Percentiles rank a stretch among this genome's conserved stretches.
These are phyloP conservation scores for Acanthiza pusilla DNA, from an alignment of 2,797 vertebrate species.

Conservation along the genomic window DNA sequence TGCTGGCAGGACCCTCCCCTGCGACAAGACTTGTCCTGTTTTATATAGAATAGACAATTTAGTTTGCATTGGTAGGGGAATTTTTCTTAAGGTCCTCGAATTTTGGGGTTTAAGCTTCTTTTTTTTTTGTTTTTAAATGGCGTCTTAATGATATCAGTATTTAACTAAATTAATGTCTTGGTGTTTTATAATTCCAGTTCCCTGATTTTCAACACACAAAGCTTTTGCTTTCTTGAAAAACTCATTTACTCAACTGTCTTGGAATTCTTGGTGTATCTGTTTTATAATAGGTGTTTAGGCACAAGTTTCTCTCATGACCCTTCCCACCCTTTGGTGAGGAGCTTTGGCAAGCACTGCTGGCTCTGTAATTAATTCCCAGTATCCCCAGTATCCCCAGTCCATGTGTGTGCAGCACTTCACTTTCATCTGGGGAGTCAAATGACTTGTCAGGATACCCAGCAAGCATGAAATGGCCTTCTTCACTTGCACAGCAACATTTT, in stretches of 20 bases:
- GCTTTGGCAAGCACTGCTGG: neutral
- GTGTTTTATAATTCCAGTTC: neutral
- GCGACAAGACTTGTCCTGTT: neutral
- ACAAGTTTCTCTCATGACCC: neutral
- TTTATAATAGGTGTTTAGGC: neutral
- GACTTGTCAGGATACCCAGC: neutral
- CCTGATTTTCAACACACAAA: neutral
- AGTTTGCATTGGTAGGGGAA: neutral
- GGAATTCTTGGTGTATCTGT: neutral
- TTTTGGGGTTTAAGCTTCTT: neutral
- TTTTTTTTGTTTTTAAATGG: neutral
- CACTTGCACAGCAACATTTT: neutral
- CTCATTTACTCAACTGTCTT: neutral
- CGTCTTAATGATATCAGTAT: neutral
- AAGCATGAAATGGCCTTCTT: neutral
- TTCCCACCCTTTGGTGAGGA: neutral
- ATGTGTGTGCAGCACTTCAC: neutral
- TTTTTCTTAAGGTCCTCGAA: neutral
- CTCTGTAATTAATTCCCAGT: neutral
- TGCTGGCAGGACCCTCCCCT: neutral
- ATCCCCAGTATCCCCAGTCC: neutral
- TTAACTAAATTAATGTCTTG: neutral
- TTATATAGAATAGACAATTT: neutral
- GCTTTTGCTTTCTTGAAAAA: neutral
- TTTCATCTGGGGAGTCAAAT: neutral